Evolutionary conservation across 2,113 vertebrate species (phyloP), one percentile per base, ranked within the genome.

Genomic region (Pimephales promelas): DNA sequence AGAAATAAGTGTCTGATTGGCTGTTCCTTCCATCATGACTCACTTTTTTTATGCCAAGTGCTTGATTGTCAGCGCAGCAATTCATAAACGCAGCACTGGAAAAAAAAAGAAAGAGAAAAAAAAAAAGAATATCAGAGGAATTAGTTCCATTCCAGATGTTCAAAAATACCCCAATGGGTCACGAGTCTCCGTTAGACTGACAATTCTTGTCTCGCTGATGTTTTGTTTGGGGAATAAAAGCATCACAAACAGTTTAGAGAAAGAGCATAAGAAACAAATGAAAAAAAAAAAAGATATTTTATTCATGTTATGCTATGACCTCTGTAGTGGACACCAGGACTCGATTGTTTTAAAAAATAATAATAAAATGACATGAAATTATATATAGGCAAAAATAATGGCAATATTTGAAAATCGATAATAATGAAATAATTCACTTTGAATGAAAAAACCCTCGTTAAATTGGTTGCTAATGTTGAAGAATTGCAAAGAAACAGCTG

Each of bases 161-260:
- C 71, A 40, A 47, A 72, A 86, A 72, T 82, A 40, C 62, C 43
- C 31, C 49, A 75, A 64, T 79, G 81, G 68, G 72, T 75, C 24
- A 57, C 20, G 49, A 76, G 26, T 57, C 81, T 43, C 62, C 16
- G 36, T 78, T 36, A 49, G 79, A 78, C 77, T 79, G 77, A 79
- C 43, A 66, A 24, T 31, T 79, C 26, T 8, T 26, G 26, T 49
- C 43, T 79, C 36, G 14, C 52, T 77, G 74, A 73, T 71, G 76
- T 83, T 79, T 86, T 31, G 47, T 56, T 31, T 31, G 61, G 40
- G 61, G 40, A 47, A 70, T 76, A 40, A 26, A 45, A 70, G 78
- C 76, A 64, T 82, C 86, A 74, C 78, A 84, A 75, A 78, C 78
- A 52, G 47, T 70, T 62, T 78, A 28, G 49, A 56, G 54, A 26